These are phyloP conservation scores for Stegastes partitus DNA, from an alignment of 2,113 vertebrate species.

Conservation along the genomic window DNA sequence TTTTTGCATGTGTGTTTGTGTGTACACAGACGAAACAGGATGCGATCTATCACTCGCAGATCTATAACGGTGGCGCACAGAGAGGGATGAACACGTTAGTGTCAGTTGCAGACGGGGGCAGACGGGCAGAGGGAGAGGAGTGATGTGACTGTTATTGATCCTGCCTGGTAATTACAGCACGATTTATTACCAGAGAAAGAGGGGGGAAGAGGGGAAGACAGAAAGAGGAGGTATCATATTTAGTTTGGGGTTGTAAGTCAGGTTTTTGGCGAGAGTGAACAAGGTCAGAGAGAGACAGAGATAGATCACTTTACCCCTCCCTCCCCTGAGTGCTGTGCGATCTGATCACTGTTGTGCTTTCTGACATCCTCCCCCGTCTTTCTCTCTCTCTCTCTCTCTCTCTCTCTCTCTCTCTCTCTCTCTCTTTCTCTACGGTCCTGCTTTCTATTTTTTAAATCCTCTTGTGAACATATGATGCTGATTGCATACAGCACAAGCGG, in stretches of 20 bases:
- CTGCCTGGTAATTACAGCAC: conserved; percentile 81
- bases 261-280: conserved; percentile 77
- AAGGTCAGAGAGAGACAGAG: conserved; percentile 80
- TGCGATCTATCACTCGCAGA: conserved; percentile 59
- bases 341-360: conserved; percentile 73
- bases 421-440: conserved; percentile 32
- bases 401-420: conserved; percentile 21
- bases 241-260: conserved; percentile 82
- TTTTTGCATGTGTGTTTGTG: conserved; percentile 45
- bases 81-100: conserved; percentile 79
- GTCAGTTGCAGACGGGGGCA: conserved; percentile 71
- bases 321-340: conserved; percentile 67
- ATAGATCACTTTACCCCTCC: conserved; percentile 76
- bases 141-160: conserved; percentile 82
- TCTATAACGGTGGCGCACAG: conserved; percentile 59
- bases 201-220: background rate
- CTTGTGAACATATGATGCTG: conserved; percentile 22
- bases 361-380: conserved; percentile 61
- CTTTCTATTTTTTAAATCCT: conserved; percentile 45
- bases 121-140: conserved; percentile 70
- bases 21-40: conserved; percentile 28
- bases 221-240: conserved; percentile 75
- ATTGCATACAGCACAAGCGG: conserved; percentile 1
- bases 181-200: conserved; percentile 75
- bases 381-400: conserved; percentile 16